Evolutionary conservation across 2,888 invertebrate genomes (phyloP).

Genomic region (Ommatoiulus sabulosus): DNA sequence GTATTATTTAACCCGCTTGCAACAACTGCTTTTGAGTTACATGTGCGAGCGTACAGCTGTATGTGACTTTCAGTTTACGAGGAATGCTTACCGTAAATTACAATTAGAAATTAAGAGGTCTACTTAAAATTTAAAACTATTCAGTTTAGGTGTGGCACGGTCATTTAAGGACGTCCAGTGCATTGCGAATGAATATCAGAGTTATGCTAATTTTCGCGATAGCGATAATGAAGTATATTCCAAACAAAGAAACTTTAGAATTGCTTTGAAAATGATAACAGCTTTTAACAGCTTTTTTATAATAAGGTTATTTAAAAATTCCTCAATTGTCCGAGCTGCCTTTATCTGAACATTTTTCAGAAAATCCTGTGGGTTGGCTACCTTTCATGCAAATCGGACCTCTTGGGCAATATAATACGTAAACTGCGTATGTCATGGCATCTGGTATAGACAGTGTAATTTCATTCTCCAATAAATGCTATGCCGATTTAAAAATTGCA

Average conservation of each 20-base stretch:
- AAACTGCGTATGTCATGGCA: not conserved
- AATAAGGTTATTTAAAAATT: constrained; percentile 38
- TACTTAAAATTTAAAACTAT: constrained; percentile 32
- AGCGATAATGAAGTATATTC: constrained; percentile 31
- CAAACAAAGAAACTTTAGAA: constrained; percentile 22
- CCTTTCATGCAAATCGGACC: constrained; percentile 30
- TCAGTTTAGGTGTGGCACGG: constrained; percentile 44
- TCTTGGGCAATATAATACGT: constrained; percentile 21
- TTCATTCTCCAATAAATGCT: constrained; percentile 48
- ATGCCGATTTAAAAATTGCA: constrained; percentile 31
- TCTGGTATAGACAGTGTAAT: constrained; percentile 16
- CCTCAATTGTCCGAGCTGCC: not conserved
- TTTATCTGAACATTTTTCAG: constrained; percentile 17
- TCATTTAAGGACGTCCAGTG: constrained; percentile 45
- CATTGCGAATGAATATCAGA: constrained; percentile 10
- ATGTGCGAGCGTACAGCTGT: too few relatives aligned
- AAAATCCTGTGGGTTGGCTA: constrained; percentile 37
- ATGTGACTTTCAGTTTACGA: not conserved
- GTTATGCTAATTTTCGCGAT: constrained; percentile 8
- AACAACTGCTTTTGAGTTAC: too few relatives aligned
- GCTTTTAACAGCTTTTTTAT: constrained; percentile 41
- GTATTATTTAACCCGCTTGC: not conserved
- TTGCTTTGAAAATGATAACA: constrained; percentile 32
- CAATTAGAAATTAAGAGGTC: constrained; percentile 23
- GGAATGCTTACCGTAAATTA: constrained; percentile 16